Evolutionary conservation across 2,888 invertebrate species (phyloP).

Genomic region (Amblyjoppa proteus): DNA sequence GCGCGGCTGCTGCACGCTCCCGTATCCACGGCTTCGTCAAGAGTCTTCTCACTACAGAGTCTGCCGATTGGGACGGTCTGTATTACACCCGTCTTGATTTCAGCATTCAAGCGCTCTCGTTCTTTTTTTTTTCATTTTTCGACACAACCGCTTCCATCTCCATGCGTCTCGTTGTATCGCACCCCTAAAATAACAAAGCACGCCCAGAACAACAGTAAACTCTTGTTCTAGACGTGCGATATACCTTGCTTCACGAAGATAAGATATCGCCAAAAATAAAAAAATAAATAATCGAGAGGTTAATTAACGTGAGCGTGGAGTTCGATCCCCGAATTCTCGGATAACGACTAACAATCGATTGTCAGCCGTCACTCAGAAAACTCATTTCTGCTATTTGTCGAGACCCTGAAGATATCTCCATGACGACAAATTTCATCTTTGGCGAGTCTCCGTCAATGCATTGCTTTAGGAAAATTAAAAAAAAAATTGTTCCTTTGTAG

Average conservation of each 20-base stretch:
- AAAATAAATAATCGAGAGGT: background rate
- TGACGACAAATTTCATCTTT: background rate
- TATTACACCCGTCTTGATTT: slow-evolving; percentile 73
- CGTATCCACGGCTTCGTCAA: slow-evolving; percentile 89
- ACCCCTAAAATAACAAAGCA: background rate
- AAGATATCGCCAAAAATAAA: background rate
- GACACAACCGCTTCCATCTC: slow-evolving; percentile 11
- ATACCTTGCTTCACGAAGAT: background rate
- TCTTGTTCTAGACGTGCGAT: background rate
- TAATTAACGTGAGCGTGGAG: background rate
- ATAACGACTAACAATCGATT: background rate
- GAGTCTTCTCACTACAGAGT: slow-evolving; percentile 86
- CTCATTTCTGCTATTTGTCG: background rate
- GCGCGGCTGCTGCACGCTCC: slow-evolving; percentile 88
- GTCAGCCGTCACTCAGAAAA: background rate
- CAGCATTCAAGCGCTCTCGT: slow-evolving; percentile 13
- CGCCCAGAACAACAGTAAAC: background rate
- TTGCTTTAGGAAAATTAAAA: background rate
- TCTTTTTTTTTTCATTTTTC: slow-evolving; percentile 17
- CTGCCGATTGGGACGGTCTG: slow-evolving; percentile 85
- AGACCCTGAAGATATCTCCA: background rate
- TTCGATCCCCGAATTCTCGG: background rate
- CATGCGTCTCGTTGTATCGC: background rate
- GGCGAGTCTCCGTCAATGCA: background rate
- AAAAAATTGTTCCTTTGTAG: background rate